Evolutionary conservation across 1,140 invertebrate species (phyloP).

Genomic region (Magallana angulata): DNA sequence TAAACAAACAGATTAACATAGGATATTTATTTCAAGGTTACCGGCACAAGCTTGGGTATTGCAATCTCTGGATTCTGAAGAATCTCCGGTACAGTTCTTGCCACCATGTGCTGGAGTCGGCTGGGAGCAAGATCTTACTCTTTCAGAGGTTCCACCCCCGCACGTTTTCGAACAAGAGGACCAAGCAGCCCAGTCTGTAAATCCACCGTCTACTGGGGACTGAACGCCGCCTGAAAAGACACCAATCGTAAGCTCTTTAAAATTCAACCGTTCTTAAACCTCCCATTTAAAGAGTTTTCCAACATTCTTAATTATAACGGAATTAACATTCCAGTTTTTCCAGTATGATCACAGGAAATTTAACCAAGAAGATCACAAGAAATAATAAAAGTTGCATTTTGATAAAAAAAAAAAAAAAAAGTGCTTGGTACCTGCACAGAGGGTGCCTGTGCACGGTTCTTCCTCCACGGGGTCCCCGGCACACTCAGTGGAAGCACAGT

Average conservation of each 20-base stretch:
- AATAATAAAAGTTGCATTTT: no score
- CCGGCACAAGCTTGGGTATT: conserved; percentile 28
- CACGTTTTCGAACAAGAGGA: conserved; percentile 69
- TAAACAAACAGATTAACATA: no score
- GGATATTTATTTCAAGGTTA: no score
- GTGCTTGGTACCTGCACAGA: neutral
- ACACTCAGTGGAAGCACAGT: neutral
- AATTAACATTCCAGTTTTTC: no score
- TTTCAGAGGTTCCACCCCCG: conserved; percentile 87
- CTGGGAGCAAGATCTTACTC: conserved; percentile 84
- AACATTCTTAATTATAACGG: no score
- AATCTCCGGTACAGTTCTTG: conserved; percentile 83
- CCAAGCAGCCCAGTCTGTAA: conserved; percentile 66
- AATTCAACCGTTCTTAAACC: no score
- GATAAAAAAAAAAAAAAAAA: no score
- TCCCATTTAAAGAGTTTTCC: neutral
- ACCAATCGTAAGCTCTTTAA: neutral
- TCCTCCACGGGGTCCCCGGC: neutral
- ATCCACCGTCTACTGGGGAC: conserved; percentile 31
- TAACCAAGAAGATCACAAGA: no score
- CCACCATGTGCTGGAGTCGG: conserved; percentile 81
- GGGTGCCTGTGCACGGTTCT: neutral
- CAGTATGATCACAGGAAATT: no score
- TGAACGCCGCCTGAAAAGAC: neutral
- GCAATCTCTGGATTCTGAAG: conserved; percentile 76